A percentile compares a stretch with the other conserved stretches of the same genome.
Conservation (phyloP, 2,888 invertebrate genomes). For the Timema podura region DNA sequence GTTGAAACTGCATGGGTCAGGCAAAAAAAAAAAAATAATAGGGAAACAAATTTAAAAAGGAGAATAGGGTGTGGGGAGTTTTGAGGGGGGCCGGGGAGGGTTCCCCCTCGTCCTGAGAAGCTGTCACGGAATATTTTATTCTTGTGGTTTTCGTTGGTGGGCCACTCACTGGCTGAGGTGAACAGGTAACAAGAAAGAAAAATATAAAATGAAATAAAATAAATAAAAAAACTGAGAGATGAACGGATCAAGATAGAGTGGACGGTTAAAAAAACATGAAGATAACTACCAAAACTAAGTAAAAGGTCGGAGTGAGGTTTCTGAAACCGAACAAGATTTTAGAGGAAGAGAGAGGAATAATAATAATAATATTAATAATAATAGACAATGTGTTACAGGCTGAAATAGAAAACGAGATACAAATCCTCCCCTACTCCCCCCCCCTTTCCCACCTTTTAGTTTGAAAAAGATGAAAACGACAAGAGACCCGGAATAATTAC, state of each 20-base stretch:
- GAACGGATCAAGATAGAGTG: conserved; percentile 10
- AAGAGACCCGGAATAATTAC: conserved; percentile 25
- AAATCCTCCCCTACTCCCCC: background rate
- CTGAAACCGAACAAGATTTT: background rate
- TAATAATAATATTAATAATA: background rate
- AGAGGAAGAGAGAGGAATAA: background rate
- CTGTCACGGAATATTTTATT: conserved; percentile 25
- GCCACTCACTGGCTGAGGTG: background rate
- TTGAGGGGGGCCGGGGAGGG: too few species aligned
- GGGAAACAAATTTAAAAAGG: too few species aligned
- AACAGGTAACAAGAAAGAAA: conserved; percentile 15
- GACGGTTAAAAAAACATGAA: background rate
- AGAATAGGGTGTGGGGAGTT: too few species aligned
- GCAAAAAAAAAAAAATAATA: too few species aligned
- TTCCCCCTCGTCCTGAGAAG: background rate
- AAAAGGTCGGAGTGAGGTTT: background rate
- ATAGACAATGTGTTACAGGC: background rate
- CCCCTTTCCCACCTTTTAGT: background rate
- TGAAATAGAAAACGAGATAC: conserved; percentile 12
- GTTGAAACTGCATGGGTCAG: too few species aligned
- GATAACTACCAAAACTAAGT: background rate
- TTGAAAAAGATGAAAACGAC: conserved; percentile 25
- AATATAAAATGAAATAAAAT: too few species aligned
- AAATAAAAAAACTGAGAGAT: background rate
- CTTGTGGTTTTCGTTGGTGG: background rate